Base-by-base conservation (phyloP, 2,888 invertebrate species). In the Netelia melanura region DNA sequence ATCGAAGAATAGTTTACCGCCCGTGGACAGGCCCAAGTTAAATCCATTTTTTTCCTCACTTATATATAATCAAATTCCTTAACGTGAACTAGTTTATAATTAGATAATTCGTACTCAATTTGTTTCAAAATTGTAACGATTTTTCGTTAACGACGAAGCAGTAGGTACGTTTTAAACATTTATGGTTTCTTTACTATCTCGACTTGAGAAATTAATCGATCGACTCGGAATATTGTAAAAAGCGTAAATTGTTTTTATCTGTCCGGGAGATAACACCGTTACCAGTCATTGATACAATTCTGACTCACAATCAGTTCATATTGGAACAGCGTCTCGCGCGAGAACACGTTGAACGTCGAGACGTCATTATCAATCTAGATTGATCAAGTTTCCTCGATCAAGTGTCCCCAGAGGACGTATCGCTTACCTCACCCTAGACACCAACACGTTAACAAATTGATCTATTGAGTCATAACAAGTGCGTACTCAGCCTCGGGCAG, bases 401-500 rank as follows among this genome's bases (percentile, higher is more conserved):
- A 83, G 76, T 77, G 85, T 85, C 85, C 83, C 82, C 83, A 83
- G 85, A 80, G 82, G 80, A 83, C 17, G 17, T 17, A 5, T 58
- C 82, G 82, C 67, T 72, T 80, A 65, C 76, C 80, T 85, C 80
- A 80, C 72, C 56, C 54, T 65, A 72, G 85, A 80, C 80, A 74
- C 65, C 58, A 21, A 72, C 79, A 83, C 62, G 76, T 82, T 83
- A 70, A 72, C 67, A 85, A 76, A 85, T 83, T 85, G 85, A 83
- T 85, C 85, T 85, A 85, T 85, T 80, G 85, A 85, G 85, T 85
- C 82, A 80, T 83, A 83, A 81, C 85, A 77, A 83, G 82, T 83
- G 83, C 76, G 79, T 77, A 64, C 72, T 72, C 65, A 72, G 85
- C 85, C 80, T 48, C 23, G 38, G 85, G 82, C 83, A 54, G 85